Percentiles rank a stretch among this genome's conserved stretches.
phyloP scores from a whole-genome alignment of 2,797 vertebrate species.

The Ataeniobius toweri region DNA sequence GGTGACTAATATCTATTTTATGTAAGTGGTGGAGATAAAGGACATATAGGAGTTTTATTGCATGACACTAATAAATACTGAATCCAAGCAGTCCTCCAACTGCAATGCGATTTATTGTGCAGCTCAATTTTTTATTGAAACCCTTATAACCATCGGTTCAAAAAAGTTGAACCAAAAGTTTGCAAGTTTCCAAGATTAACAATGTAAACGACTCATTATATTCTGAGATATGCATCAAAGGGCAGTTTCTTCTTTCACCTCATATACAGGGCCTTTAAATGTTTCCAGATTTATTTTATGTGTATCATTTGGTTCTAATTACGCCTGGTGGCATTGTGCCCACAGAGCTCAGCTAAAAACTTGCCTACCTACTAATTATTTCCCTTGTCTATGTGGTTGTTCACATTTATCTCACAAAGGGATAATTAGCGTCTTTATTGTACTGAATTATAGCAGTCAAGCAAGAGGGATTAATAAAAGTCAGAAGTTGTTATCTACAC shows the following conservation, averaged over 20 bases:
- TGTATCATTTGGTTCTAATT: not conserved
- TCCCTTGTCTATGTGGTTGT: slow-evolving; percentile 14
- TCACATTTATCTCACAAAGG: slow-evolving; percentile 14
- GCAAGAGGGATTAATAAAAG: slow-evolving; percentile 42
- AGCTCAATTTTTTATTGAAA: not conserved
- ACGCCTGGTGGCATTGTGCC: not conserved
- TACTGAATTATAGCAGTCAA: slow-evolving; percentile 42
- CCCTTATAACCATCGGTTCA: not conserved
- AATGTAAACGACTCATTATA: not conserved
- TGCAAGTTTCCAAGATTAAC: not conserved
- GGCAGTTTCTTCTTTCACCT: not conserved
- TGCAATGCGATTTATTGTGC: not conserved
- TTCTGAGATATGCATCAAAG: not conserved
- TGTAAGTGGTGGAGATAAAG: not conserved
- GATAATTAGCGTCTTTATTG: slow-evolving; percentile 50
- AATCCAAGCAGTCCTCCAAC: not conserved
- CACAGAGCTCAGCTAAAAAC: slow-evolving; percentile 17
- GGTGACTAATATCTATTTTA: not conserved
- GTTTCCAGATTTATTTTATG: not conserved
- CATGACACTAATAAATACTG: not conserved
- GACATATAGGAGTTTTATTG: not conserved
- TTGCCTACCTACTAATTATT: slow-evolving; percentile 13
- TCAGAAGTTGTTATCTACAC: slow-evolving; percentile 46
- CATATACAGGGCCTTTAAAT: slow-evolving; percentile 5
- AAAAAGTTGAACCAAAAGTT: not conserved